Base-by-base conservation (phyloP, 2,888 invertebrate genomes). In the Drosophila meridiana region DNA sequence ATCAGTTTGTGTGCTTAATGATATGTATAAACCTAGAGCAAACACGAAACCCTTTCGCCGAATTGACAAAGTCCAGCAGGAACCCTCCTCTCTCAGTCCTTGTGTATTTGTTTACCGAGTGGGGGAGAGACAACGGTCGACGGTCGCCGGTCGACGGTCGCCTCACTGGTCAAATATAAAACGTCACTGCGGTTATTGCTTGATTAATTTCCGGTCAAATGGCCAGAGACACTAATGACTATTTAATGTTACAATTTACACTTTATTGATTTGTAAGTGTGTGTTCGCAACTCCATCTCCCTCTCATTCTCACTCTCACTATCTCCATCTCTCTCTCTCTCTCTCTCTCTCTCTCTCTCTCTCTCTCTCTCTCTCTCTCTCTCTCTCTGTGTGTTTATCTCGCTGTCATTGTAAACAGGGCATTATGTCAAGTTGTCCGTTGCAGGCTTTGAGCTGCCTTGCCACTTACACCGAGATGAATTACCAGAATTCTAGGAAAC, bases 131-230 rank as follows among this genome's bases (percentile, higher is more conserved):
- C 72, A 72, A 42, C 50, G 61, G 42, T 56, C 53, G 63, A 80
- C 58, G 20, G 20, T 20, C 20, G 20, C 20, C 20, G 20, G 20
- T 20, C 20, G 20, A 0, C 20, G 20, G 20, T 56, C 53, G 63
- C 77, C 58, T 75, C 71, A 76, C 61, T 77, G 88, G 85, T 73
- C 76, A 89, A 87, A 89, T 89, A 87, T 87, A 89, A 89, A 89
- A 80, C 78, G 76, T 71, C 65, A 50, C 65, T 78, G 89, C 78
- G 89, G 87, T 87, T 90, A 90, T 90, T 89, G 85, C 90, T 87
- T 90, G 87, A 90, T 87, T 90, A 87, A 87, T 90, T 89, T 90
- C 88, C 90, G 90, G 90, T 87, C 88, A 90, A 90, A 84, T 82
- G 85, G 64, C 75, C 60, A 71, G 64, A 74, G 85, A 90, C 87